Conservation (phyloP, 2,113 vertebrate species). For the Caracal caracal region DNA sequence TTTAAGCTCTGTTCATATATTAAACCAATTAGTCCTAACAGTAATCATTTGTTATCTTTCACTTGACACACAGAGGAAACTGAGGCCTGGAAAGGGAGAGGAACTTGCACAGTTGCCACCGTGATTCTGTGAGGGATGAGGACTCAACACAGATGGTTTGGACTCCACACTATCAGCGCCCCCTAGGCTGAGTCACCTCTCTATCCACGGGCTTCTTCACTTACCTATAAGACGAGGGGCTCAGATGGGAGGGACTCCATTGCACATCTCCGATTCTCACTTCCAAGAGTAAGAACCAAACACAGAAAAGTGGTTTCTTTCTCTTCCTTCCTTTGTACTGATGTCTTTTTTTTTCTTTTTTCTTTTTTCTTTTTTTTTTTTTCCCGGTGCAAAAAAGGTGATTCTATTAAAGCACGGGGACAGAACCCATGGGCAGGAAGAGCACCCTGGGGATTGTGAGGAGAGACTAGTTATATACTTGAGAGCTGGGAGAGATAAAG, state of each 20-base stretch:
- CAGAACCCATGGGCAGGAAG: too few relatives aligned
- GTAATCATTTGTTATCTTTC: not conserved
- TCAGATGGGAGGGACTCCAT: not conserved
- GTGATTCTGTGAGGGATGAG: not conserved
- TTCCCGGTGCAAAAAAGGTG: too few relatives aligned
- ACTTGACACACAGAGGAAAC: not conserved
- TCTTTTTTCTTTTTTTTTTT: too few relatives aligned
- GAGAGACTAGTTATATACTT: too few relatives aligned
- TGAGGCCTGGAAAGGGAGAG: not conserved
- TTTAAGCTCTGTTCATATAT: not conserved
- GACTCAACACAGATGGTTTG: not conserved
- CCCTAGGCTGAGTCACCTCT: too few relatives aligned
- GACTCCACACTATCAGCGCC: not conserved
- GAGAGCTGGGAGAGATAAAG: too few relatives aligned
- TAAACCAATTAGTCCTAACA: not conserved
- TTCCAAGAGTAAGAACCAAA: not conserved
- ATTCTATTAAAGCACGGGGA: too few relatives aligned
- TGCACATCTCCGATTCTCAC: not conserved
- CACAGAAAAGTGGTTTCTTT: not conserved
- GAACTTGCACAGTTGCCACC: not conserved
- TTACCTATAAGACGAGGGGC: not conserved
- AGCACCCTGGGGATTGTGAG: too few relatives aligned
- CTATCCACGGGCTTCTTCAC: not conserved
- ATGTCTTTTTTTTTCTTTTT: not conserved
- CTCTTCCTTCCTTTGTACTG: not conserved